Conservation (phyloP, 1,140 invertebrate species). For the Gonatopus flavifemur region DNA sequence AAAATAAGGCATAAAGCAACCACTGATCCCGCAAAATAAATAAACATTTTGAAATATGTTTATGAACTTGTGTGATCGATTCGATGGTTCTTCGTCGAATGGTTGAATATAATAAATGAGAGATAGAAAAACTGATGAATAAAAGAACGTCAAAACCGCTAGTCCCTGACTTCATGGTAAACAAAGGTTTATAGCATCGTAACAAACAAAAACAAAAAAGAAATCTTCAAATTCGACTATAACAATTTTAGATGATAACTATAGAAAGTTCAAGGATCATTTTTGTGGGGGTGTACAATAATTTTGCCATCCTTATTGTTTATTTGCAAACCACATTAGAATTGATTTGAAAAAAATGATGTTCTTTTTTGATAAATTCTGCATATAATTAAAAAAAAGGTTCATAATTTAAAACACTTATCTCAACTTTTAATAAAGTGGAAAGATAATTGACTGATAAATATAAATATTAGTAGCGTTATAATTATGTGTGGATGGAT, state of each 20-base stretch:
- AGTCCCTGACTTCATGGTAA: neutral
- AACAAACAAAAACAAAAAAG: neutral
- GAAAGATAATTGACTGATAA: no score
- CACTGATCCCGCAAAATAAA: constrained; percentile 25
- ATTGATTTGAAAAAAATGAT: no score
- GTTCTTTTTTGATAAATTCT: no score
- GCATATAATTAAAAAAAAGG: no score
- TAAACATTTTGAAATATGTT: constrained; percentile 33
- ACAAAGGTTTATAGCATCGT: neutral
- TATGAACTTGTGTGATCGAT: neutral
- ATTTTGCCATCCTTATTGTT: no score
- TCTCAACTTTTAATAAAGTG: no score
- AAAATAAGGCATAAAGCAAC: constrained; percentile 31
- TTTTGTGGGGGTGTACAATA: no score
- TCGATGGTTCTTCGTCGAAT: constrained; percentile 9
- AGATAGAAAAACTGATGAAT: neutral
- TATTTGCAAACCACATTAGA: no score
- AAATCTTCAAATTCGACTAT: neutral
- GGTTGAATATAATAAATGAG: neutral
- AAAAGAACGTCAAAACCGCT: neutral
- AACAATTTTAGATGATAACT: no score
- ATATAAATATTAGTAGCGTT: no score
- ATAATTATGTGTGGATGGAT: neutral
- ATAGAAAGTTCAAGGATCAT: no score
- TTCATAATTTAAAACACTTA: no score